Conservation (phyloP, 2,888 invertebrate genomes). For the Galeruca laticollis region DNA sequence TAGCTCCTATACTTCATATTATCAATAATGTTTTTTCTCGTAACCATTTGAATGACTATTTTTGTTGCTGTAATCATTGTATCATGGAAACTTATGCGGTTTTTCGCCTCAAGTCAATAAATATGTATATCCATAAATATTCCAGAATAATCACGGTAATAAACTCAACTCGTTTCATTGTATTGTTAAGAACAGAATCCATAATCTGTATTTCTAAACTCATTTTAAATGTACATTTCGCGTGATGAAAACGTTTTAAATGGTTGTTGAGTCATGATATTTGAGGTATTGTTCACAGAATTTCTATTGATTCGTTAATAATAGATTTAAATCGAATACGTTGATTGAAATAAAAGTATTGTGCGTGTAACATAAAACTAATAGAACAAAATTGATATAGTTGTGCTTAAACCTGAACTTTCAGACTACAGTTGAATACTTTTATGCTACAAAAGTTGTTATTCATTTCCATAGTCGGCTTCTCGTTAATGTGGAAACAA, state of each 20-base stretch:
- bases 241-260: constrained; percentile 19
- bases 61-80: too few relatives aligned
- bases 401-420: neutral
- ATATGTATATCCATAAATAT: neutral
- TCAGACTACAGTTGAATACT: neutral
- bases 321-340: neutral
- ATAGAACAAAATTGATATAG: neutral
- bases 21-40: too few relatives aligned
- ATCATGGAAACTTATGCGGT: neutral
- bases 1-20: too few relatives aligned
- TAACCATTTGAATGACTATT: too few relatives aligned
- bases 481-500: too few relatives aligned
- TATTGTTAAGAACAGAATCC: neutral
- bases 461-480: too few relatives aligned
- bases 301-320: constrained; percentile 12
- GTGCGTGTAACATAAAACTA: neutral
- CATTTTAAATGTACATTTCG: constrained; percentile 19
- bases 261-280: constrained; percentile 12
- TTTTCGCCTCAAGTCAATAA: neutral
- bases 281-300: constrained; percentile 9
- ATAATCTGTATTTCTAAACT: neutral
- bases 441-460: neutral
- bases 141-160: neutral
- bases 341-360: constrained; percentile 4
- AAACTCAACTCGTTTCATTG: neutral